These are phyloP conservation scores for Allacma fusca DNA, from an alignment of 2,888 invertebrate species.

Conservation along the genomic window DNA sequence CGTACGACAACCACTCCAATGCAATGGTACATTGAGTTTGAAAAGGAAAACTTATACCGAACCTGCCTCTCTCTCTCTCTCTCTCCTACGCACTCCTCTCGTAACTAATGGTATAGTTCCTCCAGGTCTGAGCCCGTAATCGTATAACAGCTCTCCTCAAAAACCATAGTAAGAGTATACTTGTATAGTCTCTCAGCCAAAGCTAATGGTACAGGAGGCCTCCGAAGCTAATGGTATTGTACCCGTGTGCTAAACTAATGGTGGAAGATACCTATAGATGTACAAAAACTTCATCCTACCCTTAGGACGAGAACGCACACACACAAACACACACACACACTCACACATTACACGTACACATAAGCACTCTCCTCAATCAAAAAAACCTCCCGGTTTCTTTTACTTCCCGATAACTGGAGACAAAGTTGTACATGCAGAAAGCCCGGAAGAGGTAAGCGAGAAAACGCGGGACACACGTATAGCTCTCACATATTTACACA, in stretches of 20 bases:
- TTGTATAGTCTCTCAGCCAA: too few species aligned
- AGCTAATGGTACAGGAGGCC: too few species aligned
- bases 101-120: neutral
- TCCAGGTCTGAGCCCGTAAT: too few species aligned
- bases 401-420: neutral
- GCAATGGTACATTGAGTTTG: neutral
- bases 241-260: too few species aligned
- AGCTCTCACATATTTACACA: too few species aligned
- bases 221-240: too few species aligned
- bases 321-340: slow-evolving; percentile 2
- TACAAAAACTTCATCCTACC: too few species aligned
- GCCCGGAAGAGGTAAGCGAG: neutral
- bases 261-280: too few species aligned
- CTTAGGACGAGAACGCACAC: neutral
- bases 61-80: neutral
- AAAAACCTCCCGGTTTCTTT: neutral
- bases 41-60: neutral
- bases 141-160: too few species aligned
- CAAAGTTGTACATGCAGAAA: slow-evolving; percentile 1
- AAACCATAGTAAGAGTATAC: too few species aligned
- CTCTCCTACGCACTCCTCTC: neutral
- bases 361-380: neutral
- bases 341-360: neutral
- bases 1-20: slow-evolving; percentile 29
- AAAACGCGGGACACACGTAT: neutral